A percentile compares a stretch with the other conserved stretches of the same genome.
Conservation (phyloP, 1,140 invertebrate species). For the Bombus balteatus region DNA sequence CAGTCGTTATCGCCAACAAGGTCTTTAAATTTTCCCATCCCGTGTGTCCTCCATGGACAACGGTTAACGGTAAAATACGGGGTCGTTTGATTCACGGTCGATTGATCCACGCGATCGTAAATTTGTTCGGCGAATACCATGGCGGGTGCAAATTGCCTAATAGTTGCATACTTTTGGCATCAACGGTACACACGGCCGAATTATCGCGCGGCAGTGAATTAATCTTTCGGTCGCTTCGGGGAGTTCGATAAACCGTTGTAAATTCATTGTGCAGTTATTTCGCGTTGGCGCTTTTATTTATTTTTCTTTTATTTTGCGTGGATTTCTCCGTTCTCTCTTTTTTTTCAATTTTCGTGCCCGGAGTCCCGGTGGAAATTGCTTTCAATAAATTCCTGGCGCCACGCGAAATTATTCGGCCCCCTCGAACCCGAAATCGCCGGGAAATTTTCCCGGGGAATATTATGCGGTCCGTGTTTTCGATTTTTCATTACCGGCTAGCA, state of each 20-base stretch:
- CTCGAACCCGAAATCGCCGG: slow-evolving; percentile 17
- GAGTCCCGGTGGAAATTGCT: slow-evolving; percentile 36
- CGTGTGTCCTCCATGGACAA: neutral
- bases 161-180: slow-evolving; percentile 30
- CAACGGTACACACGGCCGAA: slow-evolving; percentile 34
- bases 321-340: neutral
- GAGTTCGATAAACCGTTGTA: slow-evolving; percentile 44
- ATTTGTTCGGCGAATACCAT: slow-evolving; percentile 21
- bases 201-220: slow-evolving; percentile 36
- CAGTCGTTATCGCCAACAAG: slow-evolving; percentile 23
- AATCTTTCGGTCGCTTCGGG: slow-evolving; percentile 5
- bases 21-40: slow-evolving; percentile 35
- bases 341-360: neutral
- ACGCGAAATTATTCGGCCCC: slow-evolving; percentile 28
- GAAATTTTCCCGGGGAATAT: slow-evolving; percentile 27
- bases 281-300: slow-evolving; percentile 31
- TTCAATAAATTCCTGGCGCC: slow-evolving; percentile 32
- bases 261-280: slow-evolving; percentile 47
- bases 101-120: slow-evolving; percentile 48
- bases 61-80: slow-evolving; percentile 33
- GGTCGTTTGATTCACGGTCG: slow-evolving; percentile 49
- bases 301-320: neutral
- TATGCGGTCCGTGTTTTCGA: neutral
- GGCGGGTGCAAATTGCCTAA: slow-evolving; percentile 13
- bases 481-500: slow-evolving; percentile 12